Conservation (phyloP, 2,888 invertebrate species). For the Subacronicta megacephala region DNA sequence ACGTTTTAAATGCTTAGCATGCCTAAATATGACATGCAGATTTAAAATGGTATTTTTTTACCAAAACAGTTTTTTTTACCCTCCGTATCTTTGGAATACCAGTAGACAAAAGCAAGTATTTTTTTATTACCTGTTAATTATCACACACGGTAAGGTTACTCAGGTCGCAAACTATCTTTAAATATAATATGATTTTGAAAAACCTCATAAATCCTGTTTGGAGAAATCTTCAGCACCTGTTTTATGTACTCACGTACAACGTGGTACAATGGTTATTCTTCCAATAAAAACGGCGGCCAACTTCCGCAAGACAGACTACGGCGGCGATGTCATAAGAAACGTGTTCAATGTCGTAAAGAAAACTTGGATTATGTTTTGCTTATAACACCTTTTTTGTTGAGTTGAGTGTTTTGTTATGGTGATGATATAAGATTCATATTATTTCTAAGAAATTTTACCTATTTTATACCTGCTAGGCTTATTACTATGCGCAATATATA, state of each 20-base stretch:
- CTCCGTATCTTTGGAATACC: too few species aligned
- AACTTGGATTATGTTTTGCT: constrained; percentile 50
- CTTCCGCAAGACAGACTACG: constrained; percentile 38
- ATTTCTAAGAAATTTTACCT: neutral
- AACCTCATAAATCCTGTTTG: neutral
- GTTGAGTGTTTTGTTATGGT: constrained; percentile 18
- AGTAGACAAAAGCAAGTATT: too few species aligned
- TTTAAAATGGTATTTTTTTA: too few species aligned
- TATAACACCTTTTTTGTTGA: constrained; percentile 31
- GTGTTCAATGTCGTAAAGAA: constrained; percentile 47
- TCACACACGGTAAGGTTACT: too few species aligned
- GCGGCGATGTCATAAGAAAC: constrained; percentile 44
- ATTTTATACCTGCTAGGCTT: neutral
- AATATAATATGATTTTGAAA: too few species aligned
- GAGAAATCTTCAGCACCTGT: constrained; percentile 15
- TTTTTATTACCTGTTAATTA: too few species aligned
- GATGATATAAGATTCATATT: constrained; percentile 22
- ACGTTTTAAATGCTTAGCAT: too few species aligned
- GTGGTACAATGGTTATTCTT: constrained; percentile 45
- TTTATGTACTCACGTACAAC: constrained; percentile 36
- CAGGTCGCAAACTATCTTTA: too few species aligned
- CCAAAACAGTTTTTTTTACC: too few species aligned
- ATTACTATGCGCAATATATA: too few species aligned
- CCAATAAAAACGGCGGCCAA: constrained; percentile 53
- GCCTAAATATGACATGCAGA: too few species aligned